These are phyloP conservation scores for Chloroclysta siterata DNA, from an alignment of 2,888 invertebrate genomes.

Conservation along the genomic window DNA sequence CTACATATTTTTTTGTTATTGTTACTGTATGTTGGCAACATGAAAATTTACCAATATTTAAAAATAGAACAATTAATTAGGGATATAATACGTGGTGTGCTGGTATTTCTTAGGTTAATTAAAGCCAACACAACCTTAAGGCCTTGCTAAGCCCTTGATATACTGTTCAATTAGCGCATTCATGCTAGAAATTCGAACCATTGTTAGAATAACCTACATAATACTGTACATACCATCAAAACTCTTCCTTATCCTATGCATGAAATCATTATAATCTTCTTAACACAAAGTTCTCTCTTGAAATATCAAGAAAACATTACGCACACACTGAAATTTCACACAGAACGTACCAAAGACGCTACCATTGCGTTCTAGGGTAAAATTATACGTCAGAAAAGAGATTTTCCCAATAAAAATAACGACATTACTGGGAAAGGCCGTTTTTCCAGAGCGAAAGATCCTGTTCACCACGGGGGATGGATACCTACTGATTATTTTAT, in stretches of 20 bases:
- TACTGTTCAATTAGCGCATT: slow-evolving; percentile 22
- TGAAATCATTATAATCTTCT: slow-evolving; percentile 35
- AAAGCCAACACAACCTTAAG: slow-evolving; percentile 22
- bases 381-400: slow-evolving; percentile 21
- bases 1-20: background rate
- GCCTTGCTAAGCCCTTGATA: slow-evolving; percentile 2
- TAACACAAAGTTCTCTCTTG: slow-evolving; percentile 29
- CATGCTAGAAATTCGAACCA: slow-evolving; percentile 2
- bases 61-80: slow-evolving; percentile 5
- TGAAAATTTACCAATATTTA: background rate
- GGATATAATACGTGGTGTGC: slow-evolving; percentile 5
- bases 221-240: slow-evolving; percentile 43
- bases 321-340: slow-evolving; percentile 8
- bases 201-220: slow-evolving; percentile 16
- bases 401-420: slow-evolving; percentile 32
- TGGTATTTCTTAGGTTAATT: slow-evolving; percentile 2
- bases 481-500: slow-evolving; percentile 80
- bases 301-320: slow-evolving; percentile 27
- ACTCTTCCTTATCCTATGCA: slow-evolving; percentile 30
- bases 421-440: slow-evolving; percentile 35
- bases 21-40: background rate
- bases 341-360: background rate
- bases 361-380: slow-evolving; percentile 6
- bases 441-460: slow-evolving; percentile 32
- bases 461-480: slow-evolving; percentile 39